A percentile compares a stretch with the other conserved stretches of the same genome.
These are phyloP conservation scores for Etheostoma cragini DNA, from an alignment of 2,113 vertebrate genomes.

Conservation along the genomic window DNA sequence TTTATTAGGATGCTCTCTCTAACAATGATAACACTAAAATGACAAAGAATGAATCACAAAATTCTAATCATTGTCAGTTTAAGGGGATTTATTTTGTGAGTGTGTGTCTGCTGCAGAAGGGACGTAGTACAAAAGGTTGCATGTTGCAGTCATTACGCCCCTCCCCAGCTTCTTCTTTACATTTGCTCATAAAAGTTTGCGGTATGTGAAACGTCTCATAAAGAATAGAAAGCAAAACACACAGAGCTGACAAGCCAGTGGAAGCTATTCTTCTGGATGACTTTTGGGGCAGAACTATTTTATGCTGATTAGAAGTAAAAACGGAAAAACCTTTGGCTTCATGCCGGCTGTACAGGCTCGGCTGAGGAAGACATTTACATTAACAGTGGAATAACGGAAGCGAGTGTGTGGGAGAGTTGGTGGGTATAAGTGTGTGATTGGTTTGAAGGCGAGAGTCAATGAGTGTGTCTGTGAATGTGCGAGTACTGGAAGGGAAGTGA, in stretches of 20 bases:
- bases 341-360: not conserved
- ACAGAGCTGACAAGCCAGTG: fast-evolving
- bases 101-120: not conserved
- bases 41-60: not conserved
- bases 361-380: slow-evolving; percentile 1
- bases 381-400: slow-evolving; percentile 13
- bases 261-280: slow-evolving; percentile 20
- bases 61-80: not conserved
- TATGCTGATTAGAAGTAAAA: slow-evolving; percentile 31
- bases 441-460: slow-evolving; percentile 1
- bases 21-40: not conserved
- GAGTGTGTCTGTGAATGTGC: not conserved
- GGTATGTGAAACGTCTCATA: not conserved
- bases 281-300: slow-evolving; percentile 37
- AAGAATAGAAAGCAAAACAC: not conserved
- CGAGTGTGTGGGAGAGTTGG: not conserved
- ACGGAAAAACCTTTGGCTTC: not conserved
- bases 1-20: not conserved
- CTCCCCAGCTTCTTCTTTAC: not conserved
- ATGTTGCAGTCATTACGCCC: not conserved
- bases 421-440: not conserved
- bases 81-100: not conserved
- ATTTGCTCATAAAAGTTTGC: not conserved
- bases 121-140: too few relatives aligned
- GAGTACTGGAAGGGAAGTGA: not conserved